Evolutionary conservation across 2,888 invertebrate genomes (phyloP).

Genomic region (Atethmia centrago): DNA sequence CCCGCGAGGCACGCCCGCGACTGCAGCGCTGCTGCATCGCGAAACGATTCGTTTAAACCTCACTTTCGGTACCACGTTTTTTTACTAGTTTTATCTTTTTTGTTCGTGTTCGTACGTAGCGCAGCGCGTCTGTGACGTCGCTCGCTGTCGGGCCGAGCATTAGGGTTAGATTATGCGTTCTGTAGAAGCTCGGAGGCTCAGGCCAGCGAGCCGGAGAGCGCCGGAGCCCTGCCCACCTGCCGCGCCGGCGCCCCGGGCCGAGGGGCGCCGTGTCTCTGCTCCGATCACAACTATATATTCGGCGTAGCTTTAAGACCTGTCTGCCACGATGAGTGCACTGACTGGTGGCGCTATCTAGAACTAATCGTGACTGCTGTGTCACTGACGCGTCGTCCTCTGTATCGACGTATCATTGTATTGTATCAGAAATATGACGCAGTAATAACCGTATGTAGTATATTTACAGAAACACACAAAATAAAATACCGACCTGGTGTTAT

Average conservation of each 20-base stretch:
- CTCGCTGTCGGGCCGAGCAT: conserved; percentile 52
- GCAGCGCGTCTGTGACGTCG: conserved; percentile 49
- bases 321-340: conserved; percentile 22
- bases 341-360: conserved; percentile 32
- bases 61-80: conserved; percentile 57
- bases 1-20: conserved; percentile 13
- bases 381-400: conserved; percentile 35
- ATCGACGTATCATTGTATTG: conserved; percentile 35
- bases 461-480: conserved; percentile 36
- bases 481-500: conserved; percentile 39
- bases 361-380: conserved; percentile 31
- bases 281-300: conserved; percentile 31
- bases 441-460: conserved; percentile 54
- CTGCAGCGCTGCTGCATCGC: conserved; percentile 34
- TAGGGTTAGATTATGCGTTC: conserved; percentile 62
- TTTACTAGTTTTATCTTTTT: conserved; percentile 65
- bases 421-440: conserved; percentile 54
- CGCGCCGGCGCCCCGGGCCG: conserved; percentile 26
- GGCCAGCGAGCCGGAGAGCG: conserved; percentile 32
- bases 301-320: conserved; percentile 39
- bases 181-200: conserved; percentile 53
- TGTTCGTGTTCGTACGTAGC: conserved; percentile 62
- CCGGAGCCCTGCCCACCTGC: not conserved
- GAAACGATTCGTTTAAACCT: conserved; percentile 53
- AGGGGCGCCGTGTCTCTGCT: conserved; percentile 32